phyloP scores from a whole-genome alignment of 2,888 invertebrate genomes.

The Hybos culiciformis region DNA sequence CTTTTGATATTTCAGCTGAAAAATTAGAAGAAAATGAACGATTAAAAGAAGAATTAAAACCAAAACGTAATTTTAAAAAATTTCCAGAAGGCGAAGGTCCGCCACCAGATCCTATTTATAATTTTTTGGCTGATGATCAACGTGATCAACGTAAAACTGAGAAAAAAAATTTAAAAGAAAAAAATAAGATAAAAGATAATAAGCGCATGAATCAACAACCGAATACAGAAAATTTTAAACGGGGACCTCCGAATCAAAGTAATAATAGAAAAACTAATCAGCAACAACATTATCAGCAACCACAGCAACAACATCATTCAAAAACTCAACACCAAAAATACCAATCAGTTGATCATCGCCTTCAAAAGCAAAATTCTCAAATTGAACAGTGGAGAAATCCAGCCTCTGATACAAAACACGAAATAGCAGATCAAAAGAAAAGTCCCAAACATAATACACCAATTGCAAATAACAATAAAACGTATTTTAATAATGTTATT shows the following conservation, averaged over 20 bases:
- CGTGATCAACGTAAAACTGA: slow-evolving; percentile 26
- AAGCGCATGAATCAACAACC: no score
- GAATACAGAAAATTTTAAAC: slow-evolving; percentile 8
- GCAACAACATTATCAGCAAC: slow-evolving; percentile 1
- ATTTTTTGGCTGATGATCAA: slow-evolving; percentile 35
- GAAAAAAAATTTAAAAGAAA: no score
- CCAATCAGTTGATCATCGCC: no score
- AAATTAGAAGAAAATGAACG: slow-evolving; percentile 17
- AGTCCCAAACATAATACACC: slow-evolving; percentile 8
- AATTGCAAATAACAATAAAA: slow-evolving; percentile 6
- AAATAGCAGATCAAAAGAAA: slow-evolving; percentile 4
- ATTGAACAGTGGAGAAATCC: slow-evolving; percentile 35
- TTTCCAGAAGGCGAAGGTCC: slow-evolving; percentile 33
- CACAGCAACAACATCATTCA: slow-evolving; percentile 12
- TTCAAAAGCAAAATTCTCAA: slow-evolving; percentile 15
- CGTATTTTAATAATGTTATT: no score
- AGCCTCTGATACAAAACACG: slow-evolving; percentile 25
- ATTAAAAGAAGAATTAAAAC: slow-evolving; percentile 4
- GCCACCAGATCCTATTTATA: slow-evolving; percentile 36
- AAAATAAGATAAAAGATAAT: no score
- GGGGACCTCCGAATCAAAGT: slow-evolving; percentile 5
- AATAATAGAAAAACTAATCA: slow-evolving; percentile 4
- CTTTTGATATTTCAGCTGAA: slow-evolving; percentile 15
- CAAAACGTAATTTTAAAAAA: slow-evolving; percentile 19
- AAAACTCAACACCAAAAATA: slow-evolving; percentile 10